Base-by-base conservation (phyloP, 2,113 vertebrate genomes). In the Callipepla californica region DNA sequence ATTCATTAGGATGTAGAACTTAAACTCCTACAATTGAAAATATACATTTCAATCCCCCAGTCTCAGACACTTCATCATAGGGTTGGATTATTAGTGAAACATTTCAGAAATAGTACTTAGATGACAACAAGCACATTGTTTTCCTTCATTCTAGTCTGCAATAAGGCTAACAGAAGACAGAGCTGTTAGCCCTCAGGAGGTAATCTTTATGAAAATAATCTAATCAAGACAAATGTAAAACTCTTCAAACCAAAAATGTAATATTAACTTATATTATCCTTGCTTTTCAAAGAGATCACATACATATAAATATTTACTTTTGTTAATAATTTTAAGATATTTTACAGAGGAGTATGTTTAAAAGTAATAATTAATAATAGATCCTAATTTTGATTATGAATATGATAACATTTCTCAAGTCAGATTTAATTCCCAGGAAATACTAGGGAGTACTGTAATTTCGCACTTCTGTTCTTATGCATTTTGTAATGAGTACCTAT, bases 211-310 rank as follows among this genome's bases (percentile, higher is more conserved):
- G 12, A 50, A 55, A 87, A 63, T 76, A 73, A 70, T 63, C 13
- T 85, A 80, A 93, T 70, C 55, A 90, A 87, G 59, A 85, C 30
- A 92, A 20, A 69, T 13, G 85, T 9, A 89, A 87, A 74, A 44
- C 18, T 86, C 28, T 93, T 62, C 13, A 28, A 55, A 61, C 11
- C 82, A 85, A 87, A 92, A 80, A 34, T 44, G 32, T 66, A 66
- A 85, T 82, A 79, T 73, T 59, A 17, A 7, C 5, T 91, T 93
- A 89, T 87, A 55, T 70, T 91, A 89, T 73, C 21, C 25, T 22
- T 36, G 23, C 6, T 81, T 90, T 75, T 75, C 42, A 55, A 85
- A 77, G 12, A 69, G 26, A 32, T 47, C 19, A 22, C 26, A 18
- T 47, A 32, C 30, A 18, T 47, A 34, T 30, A 62, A 21, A 7